Base-by-base conservation (phyloP, 2,113 vertebrate genomes). In the Callipepla squamata region DNA sequence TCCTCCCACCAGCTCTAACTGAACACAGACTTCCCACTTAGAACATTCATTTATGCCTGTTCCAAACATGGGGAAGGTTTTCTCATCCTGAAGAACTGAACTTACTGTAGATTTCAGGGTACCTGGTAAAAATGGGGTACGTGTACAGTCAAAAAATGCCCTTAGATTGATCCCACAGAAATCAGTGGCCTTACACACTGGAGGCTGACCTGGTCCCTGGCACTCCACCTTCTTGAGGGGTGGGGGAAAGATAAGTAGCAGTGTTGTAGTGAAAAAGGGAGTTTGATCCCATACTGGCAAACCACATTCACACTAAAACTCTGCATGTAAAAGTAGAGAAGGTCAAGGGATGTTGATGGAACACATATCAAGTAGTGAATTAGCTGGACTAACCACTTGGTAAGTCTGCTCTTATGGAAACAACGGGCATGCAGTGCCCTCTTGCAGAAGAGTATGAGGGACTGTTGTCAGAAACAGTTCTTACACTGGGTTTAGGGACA, bases 1-100 rank as follows among this genome's bases (percentile, higher is more conserved):
- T 85, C 47, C 48, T 78, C 45, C 74, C 85, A 80, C 55, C 73
- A 0, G 2, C 47, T 74, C 58, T 30, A 9, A 36, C 40, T 73
- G 53, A 45, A 40, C 34, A 76, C 11, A 95, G 84, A 67, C 93
- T 95, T 82, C 80, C 74, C 80, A n/a, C 48, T 72, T n/a, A 51
- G 50, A 88, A 68, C 13, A 9, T 34, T 48, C 85, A 53, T 28
- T 94, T 58, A 66, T 62, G 36, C 34, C 32, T n/a, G 70, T 91
- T 76, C 83, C 78, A 59, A 78, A 74, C 30, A 62, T 14, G 8
- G 51, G 73, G 14, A 72, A 20, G 25, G 9, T 34, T 87, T 40
- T 58, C n/a, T 72, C n/a, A 42, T 20, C 32, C 36, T 55, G 48
- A 80, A 72, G 59, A 94, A 47, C 42, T 21, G 48, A 47, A 73